Base-by-base conservation (phyloP, 2,888 invertebrate genomes). In the Euzetes globulus region DNA sequence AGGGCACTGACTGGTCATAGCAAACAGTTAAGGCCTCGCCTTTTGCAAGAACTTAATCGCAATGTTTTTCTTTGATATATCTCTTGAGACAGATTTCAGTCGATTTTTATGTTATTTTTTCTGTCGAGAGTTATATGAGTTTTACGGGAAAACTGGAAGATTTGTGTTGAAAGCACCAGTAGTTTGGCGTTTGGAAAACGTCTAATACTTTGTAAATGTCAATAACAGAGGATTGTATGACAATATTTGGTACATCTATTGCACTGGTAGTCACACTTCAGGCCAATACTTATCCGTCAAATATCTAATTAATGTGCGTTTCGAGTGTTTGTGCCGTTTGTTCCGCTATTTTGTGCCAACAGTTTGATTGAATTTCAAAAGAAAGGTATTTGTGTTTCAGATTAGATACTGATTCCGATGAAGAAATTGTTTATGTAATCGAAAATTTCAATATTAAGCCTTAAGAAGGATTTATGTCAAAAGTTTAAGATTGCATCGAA, bases 141-240 rank as follows among this genome's bases (percentile, higher is more conserved):
- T 33, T 60, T 27, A 60, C 29, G 50, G 19, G 4, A 52, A 47
- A 47, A 47, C 52, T 19, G 19, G 1, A 19, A 52, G 4, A 19
- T 19, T 7, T 50, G 5, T 33, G 4, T 17, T 19, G 52, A 47
- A 19, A 52, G 19, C 52, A 52, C 19, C 7, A n/a, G 52, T 52
- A n/a, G 52, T 6, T 52, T 52, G n/a, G 52, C 19, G 2, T 52
- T 7, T n/a, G 19, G 52, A 52, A n/a, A 17, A 19, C 4, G 52
- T 27, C 60, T 60, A 22, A 60, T 60, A 60, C 22, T 60, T 60
- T 29, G 27, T 29, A 60, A 60, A 33, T 60, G 60, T 60, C 60
- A 60, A 60, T 60, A 60, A 60, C 60, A 60, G 60, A 60, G 22
- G 33, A 27, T 60, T 60, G 60, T 60, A 60, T 60, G 22, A 27